Evolutionary conservation across 2,797 vertebrate genomes (phyloP), one percentile per base, ranked within the genome.

Genomic region (Microcaecilia unicolor): DNA sequence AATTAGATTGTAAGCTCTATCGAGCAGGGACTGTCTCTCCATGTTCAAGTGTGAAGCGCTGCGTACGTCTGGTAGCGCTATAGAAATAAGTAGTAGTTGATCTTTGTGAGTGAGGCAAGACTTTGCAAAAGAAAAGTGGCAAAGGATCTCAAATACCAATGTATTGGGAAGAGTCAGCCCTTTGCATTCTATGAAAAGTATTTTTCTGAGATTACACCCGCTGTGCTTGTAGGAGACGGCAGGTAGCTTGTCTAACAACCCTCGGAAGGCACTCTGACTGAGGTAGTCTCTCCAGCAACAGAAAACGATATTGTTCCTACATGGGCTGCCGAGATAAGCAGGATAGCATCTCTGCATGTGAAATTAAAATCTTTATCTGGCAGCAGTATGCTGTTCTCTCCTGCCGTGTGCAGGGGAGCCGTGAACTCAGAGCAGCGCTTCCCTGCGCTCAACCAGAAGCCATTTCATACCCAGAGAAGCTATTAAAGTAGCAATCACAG

Each of bases 171-270:
- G n/a, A n/a, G n/a, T n/a, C n/a, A n/a, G n/a, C n/a, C n/a, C n/a
- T n/a, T n/a, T n/a, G n/a, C n/a, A n/a, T n/a, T n/a, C n/a, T n/a
- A n/a, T n/a, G n/a, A n/a, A n/a, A n/a, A n/a, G n/a, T n/a, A n/a
- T n/a, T n/a, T n/a, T n/a, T n/a, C n/a, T n/a, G n/a, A n/a, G n/a
- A n/a, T n/a, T n/a, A n/a, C n/a, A n/a, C n/a, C n/a, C n/a, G 15
- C 15, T 3, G 61, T 56, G 51, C 28, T 10, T 28, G 3, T 30
- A 40, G 44, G 72, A n/a, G n/a, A n/a, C n/a, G n/a, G n/a, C n/a
- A n/a, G n/a, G n/a, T n/a, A n/a, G n/a, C n/a, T 68, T 75, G 73
- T 74, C 73, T 68, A 51, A 77, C 76, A 74, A 72, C 47, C 49
- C 38, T 27, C 35, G 8, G 13, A 19, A 18, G 16, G 12, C 13